Evolutionary conservation across 2,888 invertebrate genomes (phyloP), one percentile per base, ranked within the genome.

Genomic region (Melanostoma mellinum): DNA sequence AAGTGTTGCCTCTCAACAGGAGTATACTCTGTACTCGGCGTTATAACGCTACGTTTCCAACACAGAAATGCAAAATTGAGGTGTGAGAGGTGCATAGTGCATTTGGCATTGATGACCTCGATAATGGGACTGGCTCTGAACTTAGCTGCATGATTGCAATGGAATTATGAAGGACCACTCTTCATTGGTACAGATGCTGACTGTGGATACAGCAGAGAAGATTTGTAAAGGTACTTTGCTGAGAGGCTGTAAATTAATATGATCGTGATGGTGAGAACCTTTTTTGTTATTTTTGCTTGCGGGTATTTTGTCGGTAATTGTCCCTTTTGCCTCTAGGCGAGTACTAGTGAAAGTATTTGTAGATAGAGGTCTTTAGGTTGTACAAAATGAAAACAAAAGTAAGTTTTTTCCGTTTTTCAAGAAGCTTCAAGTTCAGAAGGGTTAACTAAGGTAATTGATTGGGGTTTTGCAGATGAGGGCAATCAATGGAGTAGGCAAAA

Each of bases 1-100:
- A 77, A 71, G 50, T 71, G 76, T 48, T 77, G 69, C 56, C 69
- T 56, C 63, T 71, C 63, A 77, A 71, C 69, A 71, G 76, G 48
- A 77, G 55, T 71, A 69, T 36, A 42, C 8, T 42, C 6, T 42
- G 6, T n/a, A 42, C 9, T 20, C 20, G 20, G 20, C 0, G 20
- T 44, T 60, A 60, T 30, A 60, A 44, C 44, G 35, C 3, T 44
- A 38, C 58, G 6, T 33, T 35, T 10, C 46, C 4, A 32, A 42
- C 20, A 20, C 42, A 8, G 5, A 42, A 42, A 42, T 42, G 42
- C 42, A 42, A 42, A 42, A 42, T 9, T 6, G 42, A 6, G 42
- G 42, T 42, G 42, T 42, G 42, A 42, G 42, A 6, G 20, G 42
- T 42, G 42, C 6, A 42, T n/a, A 42, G 42, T 3, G 3, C 6